Evolutionary conservation across 2,113 vertebrate species (phyloP).

Genomic region (Dolichotis patagonum): DNA sequence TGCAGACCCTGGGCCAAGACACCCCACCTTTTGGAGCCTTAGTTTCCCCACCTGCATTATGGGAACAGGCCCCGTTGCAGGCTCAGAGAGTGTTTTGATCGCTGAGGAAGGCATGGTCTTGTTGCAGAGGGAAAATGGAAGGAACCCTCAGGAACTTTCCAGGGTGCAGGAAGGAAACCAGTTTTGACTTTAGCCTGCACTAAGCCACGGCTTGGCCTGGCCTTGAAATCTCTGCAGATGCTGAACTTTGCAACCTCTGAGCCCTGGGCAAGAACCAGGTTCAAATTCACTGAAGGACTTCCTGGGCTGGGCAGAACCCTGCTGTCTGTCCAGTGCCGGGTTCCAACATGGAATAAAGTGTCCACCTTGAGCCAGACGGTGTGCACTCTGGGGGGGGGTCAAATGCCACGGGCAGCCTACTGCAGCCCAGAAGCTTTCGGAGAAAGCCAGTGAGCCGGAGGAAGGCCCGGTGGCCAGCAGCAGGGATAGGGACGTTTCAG

Average conservation of each 20-base stretch:
- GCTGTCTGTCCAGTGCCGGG: neutral
- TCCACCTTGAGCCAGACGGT: neutral
- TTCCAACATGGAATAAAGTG: constrained; percentile 38
- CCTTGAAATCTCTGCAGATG: neutral
- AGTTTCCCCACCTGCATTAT: neutral
- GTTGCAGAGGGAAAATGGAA: neutral
- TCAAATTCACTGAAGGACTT: neutral
- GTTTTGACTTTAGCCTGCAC: neutral
- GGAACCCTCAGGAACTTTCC: neutral
- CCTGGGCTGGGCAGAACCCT: neutral
- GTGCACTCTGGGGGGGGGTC: neutral
- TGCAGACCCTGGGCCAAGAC: too few species aligned
- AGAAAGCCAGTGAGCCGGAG: neutral
- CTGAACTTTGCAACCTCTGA: neutral
- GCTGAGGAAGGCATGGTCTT: neutral
- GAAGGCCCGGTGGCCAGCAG: neutral
- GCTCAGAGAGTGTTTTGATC: neutral
- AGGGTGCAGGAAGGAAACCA: neutral
- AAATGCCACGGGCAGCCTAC: neutral
- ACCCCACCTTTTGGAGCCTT: neutral
- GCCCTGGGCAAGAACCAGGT: neutral
- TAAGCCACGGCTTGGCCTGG: neutral
- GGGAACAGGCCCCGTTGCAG: neutral
- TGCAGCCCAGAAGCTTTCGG: accelerated
- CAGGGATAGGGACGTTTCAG: neutral